Conservation (phyloP, 2,797 vertebrate genomes). For the Xenops minutus region DNA sequence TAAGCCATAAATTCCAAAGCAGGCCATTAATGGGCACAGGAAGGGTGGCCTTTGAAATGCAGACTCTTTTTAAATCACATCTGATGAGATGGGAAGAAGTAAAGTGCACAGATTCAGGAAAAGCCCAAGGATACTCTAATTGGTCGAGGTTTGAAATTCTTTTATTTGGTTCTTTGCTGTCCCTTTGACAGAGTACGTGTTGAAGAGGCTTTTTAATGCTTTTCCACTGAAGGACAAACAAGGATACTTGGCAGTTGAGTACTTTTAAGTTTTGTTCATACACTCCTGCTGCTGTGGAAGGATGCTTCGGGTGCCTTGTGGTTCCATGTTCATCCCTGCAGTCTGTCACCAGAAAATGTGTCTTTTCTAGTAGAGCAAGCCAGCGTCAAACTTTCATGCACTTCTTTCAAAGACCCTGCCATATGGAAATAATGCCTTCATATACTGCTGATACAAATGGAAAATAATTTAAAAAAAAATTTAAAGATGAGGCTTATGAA, state of each 20-base stretch:
- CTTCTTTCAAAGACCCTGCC: conserved; percentile 54
- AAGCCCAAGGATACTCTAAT: conserved; percentile 70
- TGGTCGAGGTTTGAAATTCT: conserved; percentile 63
- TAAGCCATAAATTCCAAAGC: conserved; percentile 39
- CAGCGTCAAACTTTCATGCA: conserved; percentile 17
- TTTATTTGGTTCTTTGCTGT: conserved; percentile 65
- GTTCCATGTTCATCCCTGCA: conserved; percentile 29
- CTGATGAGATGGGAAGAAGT: conserved; percentile 58
- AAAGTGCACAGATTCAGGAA: conserved; percentile 43
- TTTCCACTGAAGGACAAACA: conserved; percentile 73
- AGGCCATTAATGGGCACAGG: conserved; percentile 25
- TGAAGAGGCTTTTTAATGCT: conserved; percentile 73
- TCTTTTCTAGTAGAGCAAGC: conserved; percentile 36
- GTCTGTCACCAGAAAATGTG: conserved; percentile 37
- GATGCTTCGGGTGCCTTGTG: conserved; percentile 24
- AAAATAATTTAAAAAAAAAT: not conserved
- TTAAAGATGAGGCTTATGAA: not conserved
- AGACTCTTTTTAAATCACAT: conserved; percentile 52
- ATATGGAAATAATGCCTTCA: conserved; percentile 61
- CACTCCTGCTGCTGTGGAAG: conserved; percentile 33
- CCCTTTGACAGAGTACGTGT: conserved; percentile 64
- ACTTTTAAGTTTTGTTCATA: conserved; percentile 66
- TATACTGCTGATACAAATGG: conserved; percentile 43
- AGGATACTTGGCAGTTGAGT: conserved; percentile 66
- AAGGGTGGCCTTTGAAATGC: conserved; percentile 55